A percentile compares a stretch with the other conserved stretches of the same genome.
Evolutionary conservation across 2,888 invertebrate species (phyloP).

Genomic region (Myathropa florea): DNA sequence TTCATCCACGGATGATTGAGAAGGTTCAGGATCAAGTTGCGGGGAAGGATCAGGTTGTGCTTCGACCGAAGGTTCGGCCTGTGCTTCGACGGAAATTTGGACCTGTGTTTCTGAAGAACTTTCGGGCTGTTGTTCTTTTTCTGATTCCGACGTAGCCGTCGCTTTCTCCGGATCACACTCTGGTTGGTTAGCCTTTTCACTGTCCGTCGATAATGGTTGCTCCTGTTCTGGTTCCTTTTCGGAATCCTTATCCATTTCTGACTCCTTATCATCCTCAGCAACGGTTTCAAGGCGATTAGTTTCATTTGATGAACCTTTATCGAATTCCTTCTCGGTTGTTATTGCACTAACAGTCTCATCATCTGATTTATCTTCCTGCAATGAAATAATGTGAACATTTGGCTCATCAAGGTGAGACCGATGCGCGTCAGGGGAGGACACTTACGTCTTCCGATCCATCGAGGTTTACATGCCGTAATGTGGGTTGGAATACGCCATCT

Average conservation of each 20-base stretch:
- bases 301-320: slow-evolving; percentile 38
- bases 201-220: not conserved
- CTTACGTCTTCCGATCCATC: slow-evolving; percentile 75
- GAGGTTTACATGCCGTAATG: slow-evolving; percentile 66
- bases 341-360: slow-evolving; percentile 65
- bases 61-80: slow-evolving; percentile 21
- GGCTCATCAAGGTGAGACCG: not conserved
- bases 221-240: not conserved
- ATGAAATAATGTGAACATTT: not conserved
- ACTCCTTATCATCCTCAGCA: slow-evolving; percentile 51
- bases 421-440: not conserved
- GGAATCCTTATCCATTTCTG: slow-evolving; percentile 8
- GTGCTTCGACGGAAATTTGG: not conserved
- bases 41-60: slow-evolving; percentile 8
- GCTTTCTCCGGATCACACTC: not conserved
- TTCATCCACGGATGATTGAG: not conserved
- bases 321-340: slow-evolving; percentile 60
- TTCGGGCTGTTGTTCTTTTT: not conserved
- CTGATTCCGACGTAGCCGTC: not conserved
- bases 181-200: not conserved
- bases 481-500: slow-evolving; percentile 76
- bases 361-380: slow-evolving; percentile 71
- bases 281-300: slow-evolving; percentile 38
- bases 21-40: not conserved
- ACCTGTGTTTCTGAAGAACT: slow-evolving; percentile 21